Evolutionary conservation across 2,797 vertebrate species (phyloP).

Genomic region (Pseudomugil tenellus): DNA sequence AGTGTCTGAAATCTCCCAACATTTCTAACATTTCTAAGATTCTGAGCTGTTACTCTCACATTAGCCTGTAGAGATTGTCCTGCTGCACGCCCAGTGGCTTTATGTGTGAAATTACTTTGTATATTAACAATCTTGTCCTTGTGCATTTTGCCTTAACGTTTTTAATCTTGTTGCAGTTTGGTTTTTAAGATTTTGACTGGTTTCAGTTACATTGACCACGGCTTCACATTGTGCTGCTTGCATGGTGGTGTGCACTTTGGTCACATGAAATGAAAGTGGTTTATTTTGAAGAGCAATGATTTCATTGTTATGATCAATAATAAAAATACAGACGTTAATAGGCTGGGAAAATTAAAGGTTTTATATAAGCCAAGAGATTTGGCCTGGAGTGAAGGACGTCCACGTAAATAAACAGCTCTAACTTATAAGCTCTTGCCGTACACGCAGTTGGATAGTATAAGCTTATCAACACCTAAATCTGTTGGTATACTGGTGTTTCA

Average conservation of each 20-base stretch:
- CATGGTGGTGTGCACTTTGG: background rate
- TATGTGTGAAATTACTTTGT: conserved; percentile 18
- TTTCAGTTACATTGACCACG: background rate
- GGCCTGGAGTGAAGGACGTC: background rate
- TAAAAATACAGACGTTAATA: background rate
- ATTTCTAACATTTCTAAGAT: conserved; percentile 46
- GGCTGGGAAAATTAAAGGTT: background rate
- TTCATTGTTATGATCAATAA: background rate
- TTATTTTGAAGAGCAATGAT: background rate
- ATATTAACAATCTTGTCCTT: conserved; percentile 18
- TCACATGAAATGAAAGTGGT: no score
- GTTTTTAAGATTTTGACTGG: background rate
- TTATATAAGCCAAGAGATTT: background rate
- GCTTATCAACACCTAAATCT: background rate
- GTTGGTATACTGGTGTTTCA: background rate
- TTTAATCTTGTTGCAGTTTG: conserved; percentile 28
- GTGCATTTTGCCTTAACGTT: conserved; percentile 64
- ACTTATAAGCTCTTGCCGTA: background rate
- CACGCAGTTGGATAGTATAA: background rate
- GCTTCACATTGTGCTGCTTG: conserved; percentile 5
- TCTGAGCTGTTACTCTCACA: conserved; percentile 8
- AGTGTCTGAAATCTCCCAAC: conserved; percentile 47
- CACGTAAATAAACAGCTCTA: conserved; percentile 1
- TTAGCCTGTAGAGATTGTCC: conserved; percentile 24
- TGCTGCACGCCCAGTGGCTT: conserved; percentile 17